Evolutionary conservation across 2,113 vertebrate species (phyloP), one percentile per base, ranked within the genome.

Genomic region (Tringa solitaria): DNA sequence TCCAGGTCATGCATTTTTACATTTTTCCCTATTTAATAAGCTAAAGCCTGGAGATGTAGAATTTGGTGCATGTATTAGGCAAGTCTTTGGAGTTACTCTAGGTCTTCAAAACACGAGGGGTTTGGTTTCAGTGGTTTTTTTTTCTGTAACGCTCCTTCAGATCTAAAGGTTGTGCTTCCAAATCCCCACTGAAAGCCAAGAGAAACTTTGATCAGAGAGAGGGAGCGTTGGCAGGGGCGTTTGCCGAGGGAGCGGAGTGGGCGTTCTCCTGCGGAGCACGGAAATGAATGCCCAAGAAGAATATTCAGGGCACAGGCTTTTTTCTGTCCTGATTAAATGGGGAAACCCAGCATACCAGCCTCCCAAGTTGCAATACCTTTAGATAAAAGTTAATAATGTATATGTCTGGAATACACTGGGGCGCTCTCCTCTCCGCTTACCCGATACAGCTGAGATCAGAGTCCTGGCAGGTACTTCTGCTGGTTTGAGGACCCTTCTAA

Each of bases 1-100:
- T 95, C 64, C 92, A 61, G 87, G 93, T 89, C 95, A 79, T 74
- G 32, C 84, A 79, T 96, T 95, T 96, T 96, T 96, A 56, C 85
- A 54, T 95, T 89, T 70, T 88, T 48, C 41, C 83, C 43, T 63
- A 28, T 86, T 94, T 89, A 94, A 96, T 94, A 86, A 87, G 69
- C 56, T 81, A 65, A 93, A 76, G 69, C 80, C 96, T 73, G 72
- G 70, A 89, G 93, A 75, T 81, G 87, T 77, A 57, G 51, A 72
- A 85, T 91, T 83, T 61, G 74, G 79, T 73, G 74, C 88, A 93
- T 92, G 76, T 57, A 84, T 91, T 60, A 94, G 78, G 68, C 73
- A 83, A 94, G 77, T 26, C 77, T 84, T 90, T 35, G 35, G 72
- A 86, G 82, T 84, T 81, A 21, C 14, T 81, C 33, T 53, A 73